Conservation (phyloP, 2,888 invertebrate species). For the Tinea semifulvella region DNA sequence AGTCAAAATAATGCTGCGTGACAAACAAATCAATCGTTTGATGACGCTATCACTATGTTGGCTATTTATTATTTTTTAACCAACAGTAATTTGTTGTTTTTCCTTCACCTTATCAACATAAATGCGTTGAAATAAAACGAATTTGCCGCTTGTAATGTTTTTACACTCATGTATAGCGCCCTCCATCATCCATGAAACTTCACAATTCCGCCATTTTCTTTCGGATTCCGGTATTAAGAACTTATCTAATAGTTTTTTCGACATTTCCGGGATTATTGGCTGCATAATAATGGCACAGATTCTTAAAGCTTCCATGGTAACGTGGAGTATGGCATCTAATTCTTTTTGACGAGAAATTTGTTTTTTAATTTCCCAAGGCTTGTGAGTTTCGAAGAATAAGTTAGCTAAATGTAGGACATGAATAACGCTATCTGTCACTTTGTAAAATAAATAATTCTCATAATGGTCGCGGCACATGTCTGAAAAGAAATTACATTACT, state of each 20-base stretch:
- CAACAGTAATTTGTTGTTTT: slow-evolving; percentile 1
- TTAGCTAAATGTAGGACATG: slow-evolving; percentile 81
- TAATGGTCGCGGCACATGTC: slow-evolving; percentile 75
- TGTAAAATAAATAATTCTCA: slow-evolving; percentile 80
- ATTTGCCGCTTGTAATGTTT: slow-evolving; percentile 48
- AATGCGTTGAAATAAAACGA: slow-evolving; percentile 52
- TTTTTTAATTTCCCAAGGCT: slow-evolving; percentile 89
- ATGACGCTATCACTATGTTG: too few species aligned
- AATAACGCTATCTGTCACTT: slow-evolving; percentile 81
- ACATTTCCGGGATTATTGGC: slow-evolving; percentile 84
- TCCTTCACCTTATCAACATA: slow-evolving; percentile 36
- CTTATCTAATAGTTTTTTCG: slow-evolving; percentile 74
- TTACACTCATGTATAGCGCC: slow-evolving; percentile 48
- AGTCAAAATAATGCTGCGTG: too few species aligned
- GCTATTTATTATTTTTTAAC: too few species aligned
- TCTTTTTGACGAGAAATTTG: slow-evolving; percentile 60
- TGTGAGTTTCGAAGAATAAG: slow-evolving; percentile 83
- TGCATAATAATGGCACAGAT: slow-evolving; percentile 82
- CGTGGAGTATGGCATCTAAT: slow-evolving; percentile 78
- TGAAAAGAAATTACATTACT: slow-evolving; percentile 28
- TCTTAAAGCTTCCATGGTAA: slow-evolving; percentile 86
- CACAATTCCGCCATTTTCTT: slow-evolving; percentile 44
- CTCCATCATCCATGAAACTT: slow-evolving; percentile 44
- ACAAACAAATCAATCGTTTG: too few species aligned
- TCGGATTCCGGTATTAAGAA: slow-evolving; percentile 49